Evolutionary conservation across 2,888 invertebrate species (phyloP).

Genomic region (Paralinhomoeus sp.): DNA sequence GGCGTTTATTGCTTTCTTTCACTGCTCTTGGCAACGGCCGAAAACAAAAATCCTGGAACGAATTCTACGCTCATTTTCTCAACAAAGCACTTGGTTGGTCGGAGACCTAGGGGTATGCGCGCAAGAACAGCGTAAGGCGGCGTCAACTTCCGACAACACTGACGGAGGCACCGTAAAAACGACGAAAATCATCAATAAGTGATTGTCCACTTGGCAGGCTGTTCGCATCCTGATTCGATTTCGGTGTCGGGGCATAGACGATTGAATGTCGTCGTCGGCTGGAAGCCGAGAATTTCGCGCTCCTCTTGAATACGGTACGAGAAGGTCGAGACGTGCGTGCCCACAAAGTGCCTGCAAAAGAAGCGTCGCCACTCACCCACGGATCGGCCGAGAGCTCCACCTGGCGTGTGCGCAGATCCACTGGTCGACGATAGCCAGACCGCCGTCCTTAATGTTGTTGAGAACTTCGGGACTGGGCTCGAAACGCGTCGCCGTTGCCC

Average conservation of each 20-base stretch:
- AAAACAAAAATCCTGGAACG: no score
- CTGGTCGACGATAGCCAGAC: conserved; percentile 75
- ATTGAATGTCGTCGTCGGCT: conserved; percentile 58
- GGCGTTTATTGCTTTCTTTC: no score
- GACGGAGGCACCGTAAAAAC: no score
- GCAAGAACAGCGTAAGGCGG: no score
- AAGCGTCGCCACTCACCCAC: neutral
- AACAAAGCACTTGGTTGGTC: no score
- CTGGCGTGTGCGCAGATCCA: conserved; percentile 70
- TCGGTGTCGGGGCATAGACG: conserved; percentile 43
- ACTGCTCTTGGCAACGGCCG: no score
- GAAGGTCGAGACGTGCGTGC: conserved; percentile 82
- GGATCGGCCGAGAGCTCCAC: no score
- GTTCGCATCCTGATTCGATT: conserved; percentile 40
- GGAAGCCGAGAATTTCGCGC: conserved; percentile 72
- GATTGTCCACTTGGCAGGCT: conserved; percentile 53
- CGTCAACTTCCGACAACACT: no score
- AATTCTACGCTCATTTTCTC: no score
- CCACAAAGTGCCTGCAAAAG: conserved; percentile 33
- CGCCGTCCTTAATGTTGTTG: conserved; percentile 46
- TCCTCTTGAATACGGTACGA: conserved; percentile 90
- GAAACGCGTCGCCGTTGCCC: conserved; percentile 6
- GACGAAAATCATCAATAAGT: conserved; percentile 37
- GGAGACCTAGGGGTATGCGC: no score
- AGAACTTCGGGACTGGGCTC: conserved; percentile 16